phyloP scores from a whole-genome alignment of 2,888 invertebrate species.

The Periphyllus acericola region DNA sequence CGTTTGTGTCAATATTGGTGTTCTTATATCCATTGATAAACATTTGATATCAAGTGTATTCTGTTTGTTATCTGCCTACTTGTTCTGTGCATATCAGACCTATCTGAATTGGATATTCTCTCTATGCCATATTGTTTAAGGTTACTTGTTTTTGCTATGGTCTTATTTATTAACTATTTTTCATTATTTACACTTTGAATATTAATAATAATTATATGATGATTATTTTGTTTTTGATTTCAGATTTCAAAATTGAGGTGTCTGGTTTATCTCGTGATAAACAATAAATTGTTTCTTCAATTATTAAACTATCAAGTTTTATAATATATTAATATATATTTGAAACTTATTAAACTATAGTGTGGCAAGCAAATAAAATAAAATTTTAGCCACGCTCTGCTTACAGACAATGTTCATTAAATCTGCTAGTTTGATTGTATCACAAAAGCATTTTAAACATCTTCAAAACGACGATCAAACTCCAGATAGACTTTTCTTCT shows the following conservation, averaged over 20 bases:
- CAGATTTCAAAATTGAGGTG: constrained; percentile 27
- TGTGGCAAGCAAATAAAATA: neutral
- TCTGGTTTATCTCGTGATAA: neutral
- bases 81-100: too few relatives aligned
- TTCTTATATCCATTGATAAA: too few relatives aligned
- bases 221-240: constrained; percentile 16
- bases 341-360: neutral
- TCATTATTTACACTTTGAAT: too few relatives aligned
- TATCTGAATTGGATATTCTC: too few relatives aligned
- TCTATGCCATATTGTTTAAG: too few relatives aligned
- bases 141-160: too few relatives aligned
- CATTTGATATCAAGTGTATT: too few relatives aligned
- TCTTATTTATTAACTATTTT: too few relatives aligned
- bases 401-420: constrained; percentile 52
- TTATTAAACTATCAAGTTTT: neutral
- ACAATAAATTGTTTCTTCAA: neutral
- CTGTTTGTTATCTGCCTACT: too few relatives aligned
- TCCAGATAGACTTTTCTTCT: neutral
- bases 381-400: neutral
- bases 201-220: too few relatives aligned
- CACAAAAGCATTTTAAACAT: constrained; percentile 37
- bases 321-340: neutral
- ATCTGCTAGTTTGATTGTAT: constrained; percentile 25
- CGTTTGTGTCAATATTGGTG: too few relatives aligned
- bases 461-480: constrained; percentile 10